phyloP scores from a whole-genome alignment of 1,140 invertebrate genomes.

The Diuraphis noxia region DNA sequence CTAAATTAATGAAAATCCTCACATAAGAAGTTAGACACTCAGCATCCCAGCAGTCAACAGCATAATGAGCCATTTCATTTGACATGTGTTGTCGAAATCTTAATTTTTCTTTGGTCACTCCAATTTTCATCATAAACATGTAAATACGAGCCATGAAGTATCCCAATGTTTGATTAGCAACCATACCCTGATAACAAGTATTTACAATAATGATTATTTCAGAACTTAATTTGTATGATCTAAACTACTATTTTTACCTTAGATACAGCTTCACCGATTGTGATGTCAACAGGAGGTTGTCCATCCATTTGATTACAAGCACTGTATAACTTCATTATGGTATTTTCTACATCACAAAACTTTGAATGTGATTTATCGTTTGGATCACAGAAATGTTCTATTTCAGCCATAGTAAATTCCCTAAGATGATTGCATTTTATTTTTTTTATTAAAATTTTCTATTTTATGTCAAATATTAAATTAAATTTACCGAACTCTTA shows the following conservation, averaged over 20 bases:
- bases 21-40: slow-evolving; percentile 92
- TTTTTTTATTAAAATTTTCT: not conserved
- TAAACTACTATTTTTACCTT: slow-evolving; percentile 59
- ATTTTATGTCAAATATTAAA: not conserved
- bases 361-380: slow-evolving; percentile 86
- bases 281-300: slow-evolving; percentile 71
- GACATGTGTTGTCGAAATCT: slow-evolving; percentile 97
- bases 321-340: slow-evolving; percentile 82
- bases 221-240: not conserved
- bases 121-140: slow-evolving; percentile 83
- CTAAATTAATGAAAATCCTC: slow-evolving; percentile 58
- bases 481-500: slow-evolving; percentile 74
- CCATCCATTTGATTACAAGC: slow-evolving; percentile 96
- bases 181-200: slow-evolving; percentile 68
- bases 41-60: slow-evolving; percentile 99
- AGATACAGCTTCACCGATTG: slow-evolving; percentile 78
- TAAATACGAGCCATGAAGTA: slow-evolving; percentile 98
- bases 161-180: slow-evolving; percentile 95
- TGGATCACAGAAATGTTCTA: slow-evolving; percentile 99
- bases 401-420: slow-evolving; percentile 99
- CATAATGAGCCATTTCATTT: slow-evolving; percentile 99
- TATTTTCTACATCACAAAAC: slow-evolving; percentile 78
- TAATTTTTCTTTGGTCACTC: slow-evolving; percentile 82
- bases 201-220: not conserved
- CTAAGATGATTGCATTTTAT: slow-evolving; percentile 59